These are phyloP conservation scores for Spicauda simplicius DNA, from an alignment of 2,888 invertebrate species.

Conservation along the genomic window DNA sequence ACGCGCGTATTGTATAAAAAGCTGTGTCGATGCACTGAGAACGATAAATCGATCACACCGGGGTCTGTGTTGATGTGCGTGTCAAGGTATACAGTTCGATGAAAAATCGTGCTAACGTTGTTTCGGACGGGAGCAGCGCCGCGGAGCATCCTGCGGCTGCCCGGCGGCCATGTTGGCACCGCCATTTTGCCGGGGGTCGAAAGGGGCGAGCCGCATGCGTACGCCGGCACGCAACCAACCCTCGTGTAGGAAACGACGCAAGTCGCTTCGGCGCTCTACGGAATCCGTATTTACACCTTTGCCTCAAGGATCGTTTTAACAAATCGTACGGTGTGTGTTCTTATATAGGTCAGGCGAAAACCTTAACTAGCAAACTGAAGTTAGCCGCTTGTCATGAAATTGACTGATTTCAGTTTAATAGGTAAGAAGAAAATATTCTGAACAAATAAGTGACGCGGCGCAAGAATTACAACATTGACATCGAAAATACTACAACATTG, in stretches of 20 bases:
- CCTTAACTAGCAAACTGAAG: slow-evolving; percentile 52
- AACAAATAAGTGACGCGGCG: slow-evolving; percentile 9
- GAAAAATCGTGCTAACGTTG: slow-evolving; percentile 73
- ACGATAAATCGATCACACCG: slow-evolving; percentile 69
- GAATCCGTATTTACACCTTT: slow-evolving; percentile 59
- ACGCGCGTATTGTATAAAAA: slow-evolving; percentile 65
- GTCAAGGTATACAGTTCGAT: slow-evolving; percentile 69
- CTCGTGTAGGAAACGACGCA: slow-evolving; percentile 69
- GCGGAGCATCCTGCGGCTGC: slow-evolving; percentile 81
- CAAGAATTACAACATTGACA: slow-evolving; percentile 9
- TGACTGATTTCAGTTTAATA: slow-evolving; percentile 75
- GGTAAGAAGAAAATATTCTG: slow-evolving; percentile 23
- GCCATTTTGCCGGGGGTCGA: slow-evolving; percentile 83
- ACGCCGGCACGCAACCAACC: slow-evolving; percentile 75
- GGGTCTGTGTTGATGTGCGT: slow-evolving; percentile 65
- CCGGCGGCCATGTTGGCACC: slow-evolving; percentile 84
- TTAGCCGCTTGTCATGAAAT: slow-evolving; percentile 71
- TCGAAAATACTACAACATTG: neutral
- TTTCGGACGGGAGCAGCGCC: slow-evolving; percentile 74
- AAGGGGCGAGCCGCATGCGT: slow-evolving; percentile 81
- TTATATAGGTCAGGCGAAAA: slow-evolving; percentile 72
- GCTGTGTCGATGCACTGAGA: slow-evolving; percentile 57
- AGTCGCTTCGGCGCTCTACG: slow-evolving; percentile 56
- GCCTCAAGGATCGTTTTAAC: slow-evolving; percentile 61
- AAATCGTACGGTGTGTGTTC: slow-evolving; percentile 59